Conservation (phyloP, 2,797 vertebrate species). For the Chanos chanos region DNA sequence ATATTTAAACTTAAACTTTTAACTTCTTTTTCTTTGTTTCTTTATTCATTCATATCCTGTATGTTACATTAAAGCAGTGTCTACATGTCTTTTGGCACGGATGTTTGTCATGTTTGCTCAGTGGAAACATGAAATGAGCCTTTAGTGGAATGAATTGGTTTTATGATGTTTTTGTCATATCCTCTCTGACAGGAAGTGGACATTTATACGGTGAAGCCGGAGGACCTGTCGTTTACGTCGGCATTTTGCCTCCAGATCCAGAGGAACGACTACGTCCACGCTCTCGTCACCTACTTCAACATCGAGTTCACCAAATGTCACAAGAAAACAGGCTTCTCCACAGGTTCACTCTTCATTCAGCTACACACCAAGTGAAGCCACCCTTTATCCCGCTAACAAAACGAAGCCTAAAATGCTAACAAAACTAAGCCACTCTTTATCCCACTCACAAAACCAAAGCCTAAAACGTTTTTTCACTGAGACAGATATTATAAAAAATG, state of each 20-base stretch:
- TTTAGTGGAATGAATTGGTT: no score
- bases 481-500: background rate
- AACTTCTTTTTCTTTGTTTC: no score
- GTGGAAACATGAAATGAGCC: conserved; percentile 18
- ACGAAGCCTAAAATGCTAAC: no score
- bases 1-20: no score
- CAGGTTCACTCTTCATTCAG: no score
- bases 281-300: conserved; percentile 97
- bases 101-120: conserved; percentile 19
- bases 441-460: background rate
- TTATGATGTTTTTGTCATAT: background rate
- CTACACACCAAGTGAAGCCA: no score
- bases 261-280: conserved; percentile 94
- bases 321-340: conserved; percentile 98
- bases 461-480: background rate
- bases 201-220: conserved; percentile 94
- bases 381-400: background rate
- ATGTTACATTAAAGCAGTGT: no score
- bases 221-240: conserved; percentile 90
- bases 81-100: no score
- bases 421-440: background rate
- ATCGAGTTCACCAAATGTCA: conserved; percentile 99
- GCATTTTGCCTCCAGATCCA: conserved; percentile 97
- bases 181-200: conserved; percentile 84
- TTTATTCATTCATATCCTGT: no score